A percentile compares a stretch with the other conserved stretches of the same genome.
phyloP scores from a whole-genome alignment of 2,113 vertebrate genomes.

The Eidolon helvum region DNA sequence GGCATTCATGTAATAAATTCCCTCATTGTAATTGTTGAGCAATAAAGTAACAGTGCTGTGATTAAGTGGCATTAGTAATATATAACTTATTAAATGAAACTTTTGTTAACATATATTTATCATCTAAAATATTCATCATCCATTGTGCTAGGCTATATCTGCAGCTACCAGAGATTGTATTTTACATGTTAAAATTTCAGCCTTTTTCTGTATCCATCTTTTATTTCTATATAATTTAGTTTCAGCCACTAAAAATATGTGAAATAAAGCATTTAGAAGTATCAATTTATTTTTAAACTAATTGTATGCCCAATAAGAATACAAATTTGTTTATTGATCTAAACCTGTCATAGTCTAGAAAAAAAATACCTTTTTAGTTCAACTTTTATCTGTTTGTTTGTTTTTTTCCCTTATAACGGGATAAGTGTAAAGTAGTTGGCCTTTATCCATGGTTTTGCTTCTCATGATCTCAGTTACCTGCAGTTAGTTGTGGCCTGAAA shows the following conservation, averaged over 20 bases:
- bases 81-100: background rate
- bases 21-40: background rate
- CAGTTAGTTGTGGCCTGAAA: background rate
- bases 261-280: background rate
- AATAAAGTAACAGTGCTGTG: background rate
- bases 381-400: background rate
- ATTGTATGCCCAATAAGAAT: background rate
- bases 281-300: constrained; percentile 30
- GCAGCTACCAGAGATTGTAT: background rate
- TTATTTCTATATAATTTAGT: background rate
- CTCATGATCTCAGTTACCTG: background rate
- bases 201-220: background rate
- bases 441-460: background rate
- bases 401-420: background rate
- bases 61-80: background rate
- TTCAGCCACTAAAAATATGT: background rate
- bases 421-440: background rate
- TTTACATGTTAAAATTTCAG: background rate
- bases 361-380: background rate
- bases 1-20: background rate
- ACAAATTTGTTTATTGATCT: constrained; percentile 36
- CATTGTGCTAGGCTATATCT: background rate
- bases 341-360: background rate
- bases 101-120: background rate
- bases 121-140: background rate